Conservation (phyloP, 2,113 vertebrate genomes). For the Garra rufa region DNA sequence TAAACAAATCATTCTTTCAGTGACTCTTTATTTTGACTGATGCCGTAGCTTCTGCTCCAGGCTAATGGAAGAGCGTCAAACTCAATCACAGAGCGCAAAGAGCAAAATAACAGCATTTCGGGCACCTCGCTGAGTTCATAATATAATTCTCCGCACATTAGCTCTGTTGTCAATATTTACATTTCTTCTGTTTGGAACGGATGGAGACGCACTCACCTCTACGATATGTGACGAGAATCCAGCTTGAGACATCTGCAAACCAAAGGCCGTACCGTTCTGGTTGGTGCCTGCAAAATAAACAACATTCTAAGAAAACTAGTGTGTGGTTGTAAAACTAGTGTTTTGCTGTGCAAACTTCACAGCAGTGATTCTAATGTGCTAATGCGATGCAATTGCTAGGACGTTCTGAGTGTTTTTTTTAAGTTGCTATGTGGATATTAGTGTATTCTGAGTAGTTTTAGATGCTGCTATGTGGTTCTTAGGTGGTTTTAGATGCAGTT, state of each 20-base stretch:
- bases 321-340: not conserved
- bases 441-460: too few relatives aligned
- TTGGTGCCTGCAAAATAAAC: slow-evolving; percentile 81
- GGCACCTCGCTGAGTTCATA: not conserved
- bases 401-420: too few relatives aligned
- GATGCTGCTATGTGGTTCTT: not conserved
- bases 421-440: too few relatives aligned
- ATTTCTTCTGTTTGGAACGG: not conserved
- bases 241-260: slow-evolving; percentile 96
- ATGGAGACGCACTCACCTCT: slow-evolving; percentile 80
- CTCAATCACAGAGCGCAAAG: not conserved
- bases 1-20: slow-evolving; percentile 5
- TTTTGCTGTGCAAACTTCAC: not conserved
- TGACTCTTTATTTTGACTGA: slow-evolving; percentile 23
- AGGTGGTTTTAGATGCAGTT: not conserved
- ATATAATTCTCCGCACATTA: slow-evolving; percentile 22
- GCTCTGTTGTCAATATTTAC: slow-evolving; percentile 20
- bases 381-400: not conserved
- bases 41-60: not conserved
- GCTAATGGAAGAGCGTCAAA: slow-evolving; percentile 32
- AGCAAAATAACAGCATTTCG: slow-evolving; percentile 37
- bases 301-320: not conserved
- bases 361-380: not conserved
- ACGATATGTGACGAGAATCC: slow-evolving; percentile 97
- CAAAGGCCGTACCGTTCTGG: slow-evolving; percentile 89